Evolutionary conservation across 2,888 invertebrate genomes (phyloP).

Genomic region (Andrena marginata): DNA sequence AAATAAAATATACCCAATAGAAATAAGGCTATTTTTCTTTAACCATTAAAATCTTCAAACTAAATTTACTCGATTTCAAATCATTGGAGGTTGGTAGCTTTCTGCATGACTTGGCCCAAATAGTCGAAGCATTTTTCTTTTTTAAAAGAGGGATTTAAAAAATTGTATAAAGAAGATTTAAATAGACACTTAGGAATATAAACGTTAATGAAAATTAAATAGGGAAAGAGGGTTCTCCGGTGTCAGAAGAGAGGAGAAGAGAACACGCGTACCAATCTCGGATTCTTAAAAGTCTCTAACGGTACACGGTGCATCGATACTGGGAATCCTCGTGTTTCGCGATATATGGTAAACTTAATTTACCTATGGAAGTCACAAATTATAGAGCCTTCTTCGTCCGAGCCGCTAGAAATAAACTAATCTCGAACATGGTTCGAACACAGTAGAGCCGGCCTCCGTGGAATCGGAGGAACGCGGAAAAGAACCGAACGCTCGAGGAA

Average conservation of each 20-base stretch:
- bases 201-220: not conserved
- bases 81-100: too few relatives aligned
- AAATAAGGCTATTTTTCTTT: too few relatives aligned
- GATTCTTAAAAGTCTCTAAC: not conserved
- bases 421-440: not conserved
- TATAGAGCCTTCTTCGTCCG: not conserved
- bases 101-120: too few relatives aligned
- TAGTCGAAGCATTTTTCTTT: too few relatives aligned
- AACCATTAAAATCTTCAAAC: too few relatives aligned
- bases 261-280: not conserved
- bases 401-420: constrained; percentile 1
- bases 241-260: not conserved
- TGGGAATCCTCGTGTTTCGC: not conserved
- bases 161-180: too few relatives aligned
- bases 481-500: constrained; percentile 12
- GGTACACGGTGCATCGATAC: not conserved
- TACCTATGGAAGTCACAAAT: not conserved
- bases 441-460: not conserved
- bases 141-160: too few relatives aligned
- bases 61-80: too few relatives aligned
- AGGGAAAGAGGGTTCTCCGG: not conserved
- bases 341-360: not conserved
- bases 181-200: too few relatives aligned
- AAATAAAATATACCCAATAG: too few relatives aligned
- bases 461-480: constrained; percentile 10